Evolutionary conservation across 2,113 vertebrate genomes (phyloP).

Genomic region (Donacobius atricapilla): DNA sequence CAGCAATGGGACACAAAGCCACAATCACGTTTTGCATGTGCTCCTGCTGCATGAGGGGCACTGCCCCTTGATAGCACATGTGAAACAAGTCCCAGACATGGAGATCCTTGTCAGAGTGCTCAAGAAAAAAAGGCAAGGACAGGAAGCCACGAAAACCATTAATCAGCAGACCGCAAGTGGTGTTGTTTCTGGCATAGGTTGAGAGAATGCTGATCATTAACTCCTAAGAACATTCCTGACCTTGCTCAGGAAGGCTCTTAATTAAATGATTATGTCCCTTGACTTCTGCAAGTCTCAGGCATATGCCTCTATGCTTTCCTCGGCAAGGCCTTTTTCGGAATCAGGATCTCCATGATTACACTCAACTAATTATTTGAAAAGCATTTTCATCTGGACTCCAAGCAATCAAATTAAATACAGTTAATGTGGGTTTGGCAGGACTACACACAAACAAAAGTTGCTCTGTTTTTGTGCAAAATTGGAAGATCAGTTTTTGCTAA

Average conservation of each 20-base stretch:
- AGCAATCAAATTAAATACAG: conserved; percentile 31
- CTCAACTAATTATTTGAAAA: conserved; percentile 44
- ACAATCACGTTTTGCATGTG: not conserved
- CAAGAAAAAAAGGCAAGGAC: not conserved
- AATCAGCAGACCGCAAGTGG: not conserved
- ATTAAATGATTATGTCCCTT: conserved; percentile 2
- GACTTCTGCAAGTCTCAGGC: not conserved
- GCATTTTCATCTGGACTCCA: conserved; percentile 46
- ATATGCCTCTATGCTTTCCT: not conserved
- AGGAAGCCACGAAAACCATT: not conserved
- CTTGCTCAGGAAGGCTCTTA: conserved; percentile 12
- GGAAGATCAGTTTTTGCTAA: conserved; percentile 22
- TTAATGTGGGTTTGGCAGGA: conserved; percentile 48
- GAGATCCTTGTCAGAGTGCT: not conserved
- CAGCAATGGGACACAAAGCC: not conserved
- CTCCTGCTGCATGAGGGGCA: not conserved
- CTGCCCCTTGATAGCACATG: not conserved
- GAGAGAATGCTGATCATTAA: not conserved
- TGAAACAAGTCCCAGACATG: not conserved
- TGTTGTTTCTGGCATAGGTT: not conserved
- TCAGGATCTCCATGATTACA: conserved; percentile 5
- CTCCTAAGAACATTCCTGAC: conserved; percentile 8
- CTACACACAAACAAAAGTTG: conserved; percentile 28
- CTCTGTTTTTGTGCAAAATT: not conserved
- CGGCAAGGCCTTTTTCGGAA: not conserved